Conservation (phyloP, 2,888 invertebrate genomes). For the Phasia obesa region DNA sequence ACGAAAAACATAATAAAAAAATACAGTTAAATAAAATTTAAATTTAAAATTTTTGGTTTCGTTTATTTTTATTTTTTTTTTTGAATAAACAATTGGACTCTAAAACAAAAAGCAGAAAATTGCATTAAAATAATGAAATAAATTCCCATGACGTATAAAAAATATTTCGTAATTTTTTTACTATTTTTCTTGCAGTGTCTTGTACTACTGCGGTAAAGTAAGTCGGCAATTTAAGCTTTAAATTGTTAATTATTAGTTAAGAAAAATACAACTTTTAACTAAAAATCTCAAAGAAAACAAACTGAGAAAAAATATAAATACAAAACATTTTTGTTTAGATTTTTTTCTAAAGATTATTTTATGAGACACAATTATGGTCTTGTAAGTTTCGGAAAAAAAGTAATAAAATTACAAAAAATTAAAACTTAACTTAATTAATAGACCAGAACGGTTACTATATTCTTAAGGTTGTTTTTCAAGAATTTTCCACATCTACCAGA, state of each 20-base stretch:
- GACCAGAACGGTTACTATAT: slow-evolving; percentile 64
- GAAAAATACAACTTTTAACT: slow-evolving; percentile 45
- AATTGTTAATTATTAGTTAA: slow-evolving; percentile 71
- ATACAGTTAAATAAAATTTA: slow-evolving; percentile 50
- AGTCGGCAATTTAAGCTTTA: slow-evolving; percentile 70
- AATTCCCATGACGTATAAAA: slow-evolving; percentile 69
- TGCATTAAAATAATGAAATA: slow-evolving; percentile 61
- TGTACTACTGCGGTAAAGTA: slow-evolving; percentile 60
- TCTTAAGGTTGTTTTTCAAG: slow-evolving; percentile 18
- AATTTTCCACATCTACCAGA: slow-evolving; percentile 12
- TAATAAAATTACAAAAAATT: slow-evolving; percentile 39
- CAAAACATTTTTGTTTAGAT: slow-evolving; percentile 59
- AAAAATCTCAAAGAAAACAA: slow-evolving; percentile 16
- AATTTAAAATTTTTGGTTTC: slow-evolving; percentile 45
- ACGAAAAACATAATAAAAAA: slow-evolving; percentile 11
- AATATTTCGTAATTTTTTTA: slow-evolving; percentile 63
- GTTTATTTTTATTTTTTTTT: slow-evolving; percentile 34
- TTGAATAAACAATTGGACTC: slow-evolving; percentile 67
- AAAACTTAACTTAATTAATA: slow-evolving; percentile 66
- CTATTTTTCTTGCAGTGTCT: slow-evolving; percentile 48
- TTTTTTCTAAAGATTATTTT: slow-evolving; percentile 67
- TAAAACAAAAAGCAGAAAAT: slow-evolving; percentile 43
- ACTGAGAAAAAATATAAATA: slow-evolving; percentile 15
- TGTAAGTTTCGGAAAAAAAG: slow-evolving; percentile 3
- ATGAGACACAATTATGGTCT: slow-evolving; percentile 59